Evolutionary conservation across 2,888 invertebrate genomes (phyloP).

Genomic region (Sthenelais limicola): DNA sequence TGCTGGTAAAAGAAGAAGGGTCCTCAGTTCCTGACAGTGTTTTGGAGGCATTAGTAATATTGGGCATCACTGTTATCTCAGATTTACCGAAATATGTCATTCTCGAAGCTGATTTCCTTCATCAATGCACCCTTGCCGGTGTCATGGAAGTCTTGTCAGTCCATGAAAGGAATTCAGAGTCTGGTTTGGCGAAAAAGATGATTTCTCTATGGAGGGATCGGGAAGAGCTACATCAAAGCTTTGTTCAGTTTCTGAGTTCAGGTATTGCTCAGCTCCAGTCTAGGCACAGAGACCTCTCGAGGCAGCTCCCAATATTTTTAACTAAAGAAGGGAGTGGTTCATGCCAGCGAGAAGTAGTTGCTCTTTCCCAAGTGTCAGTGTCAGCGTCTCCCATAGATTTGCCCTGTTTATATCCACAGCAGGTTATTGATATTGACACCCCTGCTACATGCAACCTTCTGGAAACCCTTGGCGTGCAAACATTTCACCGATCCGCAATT

Average conservation of each 20-base stretch:
- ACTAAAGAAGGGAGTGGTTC: conserved; percentile 42
- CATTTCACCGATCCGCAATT: background rate
- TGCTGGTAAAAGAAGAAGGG: conserved; percentile 42
- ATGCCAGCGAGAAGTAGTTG: conserved; percentile 33
- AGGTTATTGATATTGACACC: conserved; percentile 44
- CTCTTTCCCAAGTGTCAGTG: conserved; percentile 41
- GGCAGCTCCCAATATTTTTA: conserved; percentile 51
- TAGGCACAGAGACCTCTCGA: conserved; percentile 40
- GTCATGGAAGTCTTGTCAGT: no score
- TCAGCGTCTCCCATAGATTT: conserved; percentile 47
- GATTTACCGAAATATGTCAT: conserved; percentile 51
- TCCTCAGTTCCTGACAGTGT: no score
- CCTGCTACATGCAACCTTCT: conserved; percentile 43
- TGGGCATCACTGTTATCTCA: conserved; percentile 49
- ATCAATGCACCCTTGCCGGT: no score
- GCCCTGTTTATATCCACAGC: conserved; percentile 45
- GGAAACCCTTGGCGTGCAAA: conserved; percentile 44
- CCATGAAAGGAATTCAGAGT: no score
- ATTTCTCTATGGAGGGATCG: no score
- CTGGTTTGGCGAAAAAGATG: no score
- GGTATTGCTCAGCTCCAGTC: conserved; percentile 39
- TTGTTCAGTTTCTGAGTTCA: conserved; percentile 47
- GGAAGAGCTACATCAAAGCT: conserved; percentile 38
- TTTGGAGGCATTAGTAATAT: conserved; percentile 45
- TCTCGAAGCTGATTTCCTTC: no score